Evolutionary conservation across 2,888 invertebrate species (phyloP).

Genomic region (Choreutis nemorana): DNA sequence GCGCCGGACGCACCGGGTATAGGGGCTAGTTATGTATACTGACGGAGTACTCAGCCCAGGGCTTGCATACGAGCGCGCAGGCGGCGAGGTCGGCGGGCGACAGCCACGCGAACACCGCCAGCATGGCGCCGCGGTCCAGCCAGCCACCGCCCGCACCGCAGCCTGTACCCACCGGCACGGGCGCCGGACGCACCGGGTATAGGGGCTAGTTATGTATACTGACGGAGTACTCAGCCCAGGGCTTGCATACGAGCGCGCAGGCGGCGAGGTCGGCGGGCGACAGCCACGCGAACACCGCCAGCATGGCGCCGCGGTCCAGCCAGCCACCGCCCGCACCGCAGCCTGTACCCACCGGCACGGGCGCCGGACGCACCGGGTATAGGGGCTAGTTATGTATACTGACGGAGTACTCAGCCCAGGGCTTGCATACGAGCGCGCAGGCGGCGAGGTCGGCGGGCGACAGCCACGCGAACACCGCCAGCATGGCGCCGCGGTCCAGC

Average conservation of each 20-base stretch:
- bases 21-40: conserved; percentile 71
- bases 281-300: conserved; percentile 75
- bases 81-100: conserved; percentile 73
- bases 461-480: conserved; percentile 75
- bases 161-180: conserved; percentile 21
- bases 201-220: conserved; percentile 71
- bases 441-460: conserved; percentile 73
- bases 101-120: conserved; percentile 75
- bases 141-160: conserved; percentile 43
- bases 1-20: conserved; percentile 76
- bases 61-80: conserved; percentile 85
- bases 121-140: conserved; percentile 71
- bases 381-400: conserved; percentile 71
- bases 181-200: conserved; percentile 76
- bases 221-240: conserved; percentile 84
- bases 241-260: conserved; percentile 85
- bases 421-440: conserved; percentile 85
- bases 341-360: conserved; percentile 21
- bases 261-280: conserved; percentile 73
- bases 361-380: conserved; percentile 76
- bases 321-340: conserved; percentile 43
- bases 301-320: conserved; percentile 71
- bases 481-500: conserved; percentile 71
- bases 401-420: conserved; percentile 84
- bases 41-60: conserved; percentile 84